phyloP scores from a whole-genome alignment of 2,888 invertebrate genomes.

The Panzeria rudis region DNA sequence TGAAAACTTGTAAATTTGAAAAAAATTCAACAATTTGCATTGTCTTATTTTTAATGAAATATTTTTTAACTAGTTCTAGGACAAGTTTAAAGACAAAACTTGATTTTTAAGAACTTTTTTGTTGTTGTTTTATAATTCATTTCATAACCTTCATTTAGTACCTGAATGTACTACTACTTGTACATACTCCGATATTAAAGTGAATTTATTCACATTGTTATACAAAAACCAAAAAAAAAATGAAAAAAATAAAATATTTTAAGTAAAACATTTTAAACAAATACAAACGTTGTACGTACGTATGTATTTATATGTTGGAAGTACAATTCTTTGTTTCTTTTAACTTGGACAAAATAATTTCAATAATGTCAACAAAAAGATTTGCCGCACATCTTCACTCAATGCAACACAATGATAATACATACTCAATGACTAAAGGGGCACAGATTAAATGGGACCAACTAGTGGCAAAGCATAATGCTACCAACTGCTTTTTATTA shows the following conservation, averaged over 20 bases:
- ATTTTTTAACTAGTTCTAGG: slow-evolving; percentile 57
- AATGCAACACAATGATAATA: slow-evolving; percentile 17
- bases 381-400: slow-evolving; percentile 63
- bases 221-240: slow-evolving; percentile 29
- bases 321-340: slow-evolving; percentile 54
- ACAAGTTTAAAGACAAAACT: slow-evolving; percentile 47
- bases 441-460: slow-evolving; percentile 47
- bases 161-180: slow-evolving; percentile 2
- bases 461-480: slow-evolving; percentile 15
- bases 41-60: slow-evolving; percentile 9
- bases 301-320: slow-evolving; percentile 23
- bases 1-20: slow-evolving; percentile 11
- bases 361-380: slow-evolving; percentile 71
- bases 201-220: slow-evolving; percentile 60
- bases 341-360: slow-evolving; percentile 67
- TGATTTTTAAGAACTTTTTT: slow-evolving; percentile 29
- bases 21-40: slow-evolving; percentile 6
- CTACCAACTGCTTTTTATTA: slow-evolving; percentile 24
- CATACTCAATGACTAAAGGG: not conserved
- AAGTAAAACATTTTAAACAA: slow-evolving; percentile 43
- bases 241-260: slow-evolving; percentile 33
- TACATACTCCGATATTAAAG: slow-evolving; percentile 4
- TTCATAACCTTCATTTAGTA: slow-evolving; percentile 58
- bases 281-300: slow-evolving; percentile 36
- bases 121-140: slow-evolving; percentile 44